phyloP scores from a whole-genome alignment of 2,797 vertebrate species.

The Eulemur coronatus region DNA sequence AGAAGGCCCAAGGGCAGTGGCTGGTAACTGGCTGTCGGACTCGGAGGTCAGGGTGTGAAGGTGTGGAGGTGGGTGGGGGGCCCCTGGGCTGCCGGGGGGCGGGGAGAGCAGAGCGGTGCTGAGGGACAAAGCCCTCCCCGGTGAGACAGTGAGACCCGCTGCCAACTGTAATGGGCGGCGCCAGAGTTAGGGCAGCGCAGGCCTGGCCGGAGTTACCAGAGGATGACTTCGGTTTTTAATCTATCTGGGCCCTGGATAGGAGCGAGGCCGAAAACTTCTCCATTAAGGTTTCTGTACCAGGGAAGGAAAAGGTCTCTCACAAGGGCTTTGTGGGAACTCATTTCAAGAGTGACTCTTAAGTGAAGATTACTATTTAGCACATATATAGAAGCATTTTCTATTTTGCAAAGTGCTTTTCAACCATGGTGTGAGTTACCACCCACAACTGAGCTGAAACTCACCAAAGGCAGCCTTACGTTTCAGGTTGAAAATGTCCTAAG shows the following conservation, averaged over 20 bases:
- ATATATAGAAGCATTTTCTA: not conserved
- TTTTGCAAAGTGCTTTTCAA: constrained; percentile 64
- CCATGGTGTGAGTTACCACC: constrained; percentile 33
- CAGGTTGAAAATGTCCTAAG: not conserved
- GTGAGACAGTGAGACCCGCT: rapidly evolving
- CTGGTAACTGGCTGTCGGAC: not conserved
- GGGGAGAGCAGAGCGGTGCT: not conserved
- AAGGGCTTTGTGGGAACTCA: constrained; percentile 4
- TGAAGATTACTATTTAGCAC: not conserved
- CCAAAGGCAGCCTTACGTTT: not conserved
- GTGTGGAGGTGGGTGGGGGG: not conserved
- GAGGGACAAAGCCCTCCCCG: rapidly evolving
- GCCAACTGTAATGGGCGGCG: rapidly evolving
- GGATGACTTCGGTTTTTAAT: not conserved
- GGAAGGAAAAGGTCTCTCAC: not conserved
- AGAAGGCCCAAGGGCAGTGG: not conserved
- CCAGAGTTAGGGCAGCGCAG: rapidly evolving
- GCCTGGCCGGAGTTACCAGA: not conserved
- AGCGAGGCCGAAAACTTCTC: not conserved
- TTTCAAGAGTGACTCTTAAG: constrained; percentile 11
- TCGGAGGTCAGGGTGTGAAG: not conserved
- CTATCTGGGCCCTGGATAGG: not conserved
- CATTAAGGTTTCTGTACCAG: not conserved
- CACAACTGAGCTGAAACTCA: constrained; percentile 1
- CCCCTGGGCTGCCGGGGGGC: not conserved